Percentiles rank a stretch among this genome's conserved stretches.
Conservation (phyloP, 2,888 invertebrate species). For the Byasa hedistus region DNA sequence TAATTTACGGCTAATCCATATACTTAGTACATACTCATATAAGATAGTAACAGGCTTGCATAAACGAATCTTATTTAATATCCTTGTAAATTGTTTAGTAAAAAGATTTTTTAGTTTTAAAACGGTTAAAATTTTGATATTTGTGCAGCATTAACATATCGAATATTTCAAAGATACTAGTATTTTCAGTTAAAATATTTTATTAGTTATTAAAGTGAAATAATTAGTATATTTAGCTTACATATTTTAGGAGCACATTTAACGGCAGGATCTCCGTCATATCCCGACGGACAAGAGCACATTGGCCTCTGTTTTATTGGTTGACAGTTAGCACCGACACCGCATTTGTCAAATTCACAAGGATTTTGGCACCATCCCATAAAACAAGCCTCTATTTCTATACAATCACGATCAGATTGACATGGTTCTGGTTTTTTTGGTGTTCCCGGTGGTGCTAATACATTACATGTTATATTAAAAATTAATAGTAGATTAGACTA, state of each 20-base stretch:
- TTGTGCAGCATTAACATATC: neutral
- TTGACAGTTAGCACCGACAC: constrained; percentile 86
- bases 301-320: constrained; percentile 91
- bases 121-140: neutral
- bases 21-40: too few species aligned
- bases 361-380: constrained; percentile 90
- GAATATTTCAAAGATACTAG: neutral
- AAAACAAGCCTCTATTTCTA: constrained; percentile 90
- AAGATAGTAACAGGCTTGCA: too few species aligned
- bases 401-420: constrained; percentile 90
- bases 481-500: constrained; percentile 65
- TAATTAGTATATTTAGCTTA: constrained; percentile 78
- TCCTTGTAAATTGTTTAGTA: neutral
- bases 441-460: constrained; percentile 84
- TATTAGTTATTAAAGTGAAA: neutral
- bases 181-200: neutral
- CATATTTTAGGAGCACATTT: constrained; percentile 89
- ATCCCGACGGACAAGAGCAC: constrained; percentile 89
- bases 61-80: too few species aligned
- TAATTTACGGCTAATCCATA: too few species aligned
- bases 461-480: constrained; percentile 65
- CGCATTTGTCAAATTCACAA: constrained; percentile 90
- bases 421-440: constrained; percentile 88
- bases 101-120: neutral
- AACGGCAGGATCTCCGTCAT: constrained; percentile 89